Base-by-base conservation (phyloP, 2,113 vertebrate species). In the Serilophus lunatus region DNA sequence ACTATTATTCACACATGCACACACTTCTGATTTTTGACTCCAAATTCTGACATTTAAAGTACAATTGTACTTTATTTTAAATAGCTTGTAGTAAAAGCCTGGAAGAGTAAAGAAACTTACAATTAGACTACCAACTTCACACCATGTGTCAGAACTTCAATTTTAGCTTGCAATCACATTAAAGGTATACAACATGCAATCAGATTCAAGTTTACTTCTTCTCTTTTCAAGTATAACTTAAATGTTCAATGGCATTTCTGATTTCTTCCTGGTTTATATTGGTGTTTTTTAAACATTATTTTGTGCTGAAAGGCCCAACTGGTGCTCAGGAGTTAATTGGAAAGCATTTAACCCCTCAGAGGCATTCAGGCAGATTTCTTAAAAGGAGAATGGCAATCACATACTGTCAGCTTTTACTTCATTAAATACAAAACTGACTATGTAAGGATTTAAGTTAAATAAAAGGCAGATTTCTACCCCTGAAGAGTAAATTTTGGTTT, bases 1-100 rank as follows among this genome's bases (percentile, higher is more conserved):
- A 89, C 72, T 69, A 44, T 63, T 91, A 77, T 42, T 82, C 60
- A 92, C 9, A 66, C 86, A 96, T 77, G 70, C 96, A 91, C 64
- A 87, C 24, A 72, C 25, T 86, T 90, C 38, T 53, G 35, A 36
- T 75, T 86, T 78, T 82, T 63, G 8, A 93, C 29, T 82, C 33
- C 50, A 26, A 91, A 85, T 33, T 88, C 59, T 91, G 79, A 90
- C 82, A 33, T 74, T 88, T 79, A 92, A 82, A 25, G 56, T 92
- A 35, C 28, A 95, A 97, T 94, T 96, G 94, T 91, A 97, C 92
- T 95, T 96, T 36, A 28, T 47, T 90, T 95, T 72, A 94, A 40
- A 82, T 5, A 90, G 72, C 36, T 69, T 80, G 64, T 3, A 94
- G 59, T 78, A 92, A 76, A 95, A 90, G 74, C 45, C 77, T 69